Evolutionary conservation across 1,140 invertebrate genomes (phyloP).

Genomic region (Drosophila seguyi): DNA sequence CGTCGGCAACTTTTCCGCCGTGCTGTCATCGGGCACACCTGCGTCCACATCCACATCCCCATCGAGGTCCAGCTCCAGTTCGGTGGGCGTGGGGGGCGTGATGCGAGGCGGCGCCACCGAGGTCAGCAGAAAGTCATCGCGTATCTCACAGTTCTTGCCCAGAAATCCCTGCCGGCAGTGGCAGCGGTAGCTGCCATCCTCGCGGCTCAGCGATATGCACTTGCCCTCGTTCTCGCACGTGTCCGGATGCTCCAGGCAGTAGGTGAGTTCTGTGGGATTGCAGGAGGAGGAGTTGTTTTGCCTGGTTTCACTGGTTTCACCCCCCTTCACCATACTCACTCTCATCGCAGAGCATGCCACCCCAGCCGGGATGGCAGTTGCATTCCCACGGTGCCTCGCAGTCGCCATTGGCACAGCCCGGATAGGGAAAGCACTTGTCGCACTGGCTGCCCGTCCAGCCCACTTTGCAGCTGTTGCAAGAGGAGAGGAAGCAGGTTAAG

Average conservation of each 20-base stretch:
- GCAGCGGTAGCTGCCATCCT: constrained; percentile 91
- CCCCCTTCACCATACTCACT: constrained; percentile 83
- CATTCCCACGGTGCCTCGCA: constrained; percentile 96
- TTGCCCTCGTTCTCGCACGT: constrained; percentile 92
- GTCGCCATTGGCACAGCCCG: constrained; percentile 93
- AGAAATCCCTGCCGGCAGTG: constrained; percentile 87
- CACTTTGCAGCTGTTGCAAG: constrained; percentile 92
- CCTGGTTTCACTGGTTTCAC: not conserved
- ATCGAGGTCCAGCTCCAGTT: constrained; percentile 9
- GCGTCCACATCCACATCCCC: constrained; percentile 1
- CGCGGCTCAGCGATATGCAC: constrained; percentile 91
- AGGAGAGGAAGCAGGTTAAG: not conserved
- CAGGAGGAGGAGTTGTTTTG: not conserved
- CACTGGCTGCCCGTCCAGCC: constrained; percentile 95
- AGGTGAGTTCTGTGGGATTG: constrained; percentile 90
- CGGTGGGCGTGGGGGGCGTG: constrained; percentile 65
- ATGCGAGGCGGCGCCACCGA: constrained; percentile 85
- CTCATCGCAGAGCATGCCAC: constrained; percentile 95
- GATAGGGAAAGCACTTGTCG: constrained; percentile 93
- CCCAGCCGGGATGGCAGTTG: constrained; percentile 93
- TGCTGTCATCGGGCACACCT: constrained; percentile 54
- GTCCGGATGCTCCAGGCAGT: constrained; percentile 90
- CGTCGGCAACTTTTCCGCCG: constrained; percentile 39
- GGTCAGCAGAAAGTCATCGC: constrained; percentile 82
- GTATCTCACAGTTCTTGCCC: constrained; percentile 87